Conservation (phyloP, 2,113 vertebrate genomes). For the Passer domesticus region DNA sequence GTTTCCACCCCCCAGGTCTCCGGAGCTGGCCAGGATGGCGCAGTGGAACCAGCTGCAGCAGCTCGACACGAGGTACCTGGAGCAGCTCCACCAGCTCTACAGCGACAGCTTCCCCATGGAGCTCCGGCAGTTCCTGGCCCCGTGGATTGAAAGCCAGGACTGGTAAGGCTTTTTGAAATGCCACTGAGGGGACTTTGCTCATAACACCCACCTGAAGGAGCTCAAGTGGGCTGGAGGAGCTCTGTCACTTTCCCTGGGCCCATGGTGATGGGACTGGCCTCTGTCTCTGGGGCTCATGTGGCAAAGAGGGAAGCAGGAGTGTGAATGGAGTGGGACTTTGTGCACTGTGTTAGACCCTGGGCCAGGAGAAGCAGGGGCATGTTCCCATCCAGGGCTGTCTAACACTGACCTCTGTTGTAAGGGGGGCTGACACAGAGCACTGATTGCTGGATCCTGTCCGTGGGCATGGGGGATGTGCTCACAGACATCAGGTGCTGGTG, state of each 20-base stretch:
- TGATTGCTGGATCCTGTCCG: not conserved
- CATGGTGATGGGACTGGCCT: not conserved
- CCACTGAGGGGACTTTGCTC: rapidly evolving
- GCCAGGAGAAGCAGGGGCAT: not conserved
- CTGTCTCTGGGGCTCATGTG: not conserved
- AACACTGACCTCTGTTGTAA: not conserved
- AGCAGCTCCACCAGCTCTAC: slow-evolving; percentile 97
- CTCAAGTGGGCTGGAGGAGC: not conserved
- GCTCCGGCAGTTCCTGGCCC: slow-evolving; percentile 94
- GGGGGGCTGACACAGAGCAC: not conserved
- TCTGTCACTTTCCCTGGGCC: not conserved
- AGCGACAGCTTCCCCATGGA: slow-evolving; percentile 99
- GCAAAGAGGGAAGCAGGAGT: rapidly evolving
- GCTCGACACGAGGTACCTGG: slow-evolving; percentile 94
- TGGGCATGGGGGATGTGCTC: not conserved
- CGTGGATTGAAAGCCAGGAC: slow-evolving; percentile 98
- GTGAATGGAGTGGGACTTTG: not conserved
- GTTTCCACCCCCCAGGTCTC: not conserved
- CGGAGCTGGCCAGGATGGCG: slow-evolving; percentile 83
- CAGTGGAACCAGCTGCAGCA: slow-evolving; percentile 99
- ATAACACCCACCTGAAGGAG: rapidly evolving
- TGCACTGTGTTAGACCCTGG: not conserved
- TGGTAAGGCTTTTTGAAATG: slow-evolving; percentile 76
- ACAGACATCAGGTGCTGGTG: not conserved
- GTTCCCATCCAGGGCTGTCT: not conserved